Evolutionary conservation across 1,140 invertebrate species (phyloP).

Genomic region (Drosophila bifasciata): DNA sequence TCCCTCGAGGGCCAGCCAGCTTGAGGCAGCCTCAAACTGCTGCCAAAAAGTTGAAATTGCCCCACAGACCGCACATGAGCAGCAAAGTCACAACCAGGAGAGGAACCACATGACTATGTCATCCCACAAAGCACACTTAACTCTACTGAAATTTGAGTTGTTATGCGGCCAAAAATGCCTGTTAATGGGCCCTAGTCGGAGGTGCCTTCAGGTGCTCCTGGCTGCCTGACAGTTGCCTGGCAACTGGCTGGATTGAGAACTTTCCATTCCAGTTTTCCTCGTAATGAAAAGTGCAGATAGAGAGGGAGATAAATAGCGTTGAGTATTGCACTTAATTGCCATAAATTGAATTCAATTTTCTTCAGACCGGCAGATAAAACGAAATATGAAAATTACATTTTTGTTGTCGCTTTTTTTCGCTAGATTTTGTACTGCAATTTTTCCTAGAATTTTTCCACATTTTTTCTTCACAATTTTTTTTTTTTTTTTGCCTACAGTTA

Average conservation of each 20-base stretch:
- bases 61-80: constrained; percentile 20
- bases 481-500: constrained; percentile 41
- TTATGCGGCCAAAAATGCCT: constrained; percentile 52
- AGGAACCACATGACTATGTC: constrained; percentile 19
- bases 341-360: constrained; percentile 64
- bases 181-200: constrained; percentile 20
- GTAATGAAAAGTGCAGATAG: constrained; percentile 34
- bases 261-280: constrained; percentile 12
- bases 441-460: background rate
- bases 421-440: no score
- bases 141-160: constrained; percentile 51
- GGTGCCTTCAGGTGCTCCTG: constrained; percentile 17
- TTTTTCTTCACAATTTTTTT: constrained; percentile 18
- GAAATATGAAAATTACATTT: constrained; percentile 59
- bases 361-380: constrained; percentile 24
- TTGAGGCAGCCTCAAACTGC: constrained; percentile 25
- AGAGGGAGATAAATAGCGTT: background rate
- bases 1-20: background rate
- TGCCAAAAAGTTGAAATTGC: constrained; percentile 54
- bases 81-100: background rate
- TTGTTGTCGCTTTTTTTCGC: constrained; percentile 22
- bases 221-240: constrained; percentile 11
- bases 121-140: constrained; percentile 48
- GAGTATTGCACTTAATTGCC: constrained; percentile 63
- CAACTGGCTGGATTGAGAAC: constrained; percentile 1